A percentile compares a stretch with the other conserved stretches of the same genome.
Evolutionary conservation across 2,113 vertebrate genomes (phyloP).

Genomic region (Rana temporaria): DNA sequence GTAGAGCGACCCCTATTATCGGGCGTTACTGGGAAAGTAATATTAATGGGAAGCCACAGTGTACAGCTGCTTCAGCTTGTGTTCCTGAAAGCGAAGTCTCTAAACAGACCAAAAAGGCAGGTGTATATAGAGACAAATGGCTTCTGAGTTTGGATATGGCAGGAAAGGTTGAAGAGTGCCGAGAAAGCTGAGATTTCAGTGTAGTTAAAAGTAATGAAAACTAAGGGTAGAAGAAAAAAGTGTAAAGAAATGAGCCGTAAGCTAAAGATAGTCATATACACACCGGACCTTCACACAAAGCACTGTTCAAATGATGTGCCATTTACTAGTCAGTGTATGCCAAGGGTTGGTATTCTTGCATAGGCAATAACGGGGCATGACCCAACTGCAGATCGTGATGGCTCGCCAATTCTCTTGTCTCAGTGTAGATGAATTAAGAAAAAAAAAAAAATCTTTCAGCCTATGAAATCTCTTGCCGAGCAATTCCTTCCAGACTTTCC

Average conservation of each 20-base stretch:
- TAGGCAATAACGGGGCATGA: too few species aligned
- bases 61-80: constrained; percentile 16
- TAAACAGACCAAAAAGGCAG: not conserved
- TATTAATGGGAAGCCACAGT: constrained; percentile 7
- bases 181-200: not conserved
- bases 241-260: not conserved
- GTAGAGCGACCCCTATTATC: constrained; percentile 27
- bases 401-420: too few species aligned
- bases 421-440: too few species aligned
- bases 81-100: not conserved
- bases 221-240: not conserved
- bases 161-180: not conserved
- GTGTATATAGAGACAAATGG: constrained; percentile 32
- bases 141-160: not conserved
- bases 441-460: too few species aligned
- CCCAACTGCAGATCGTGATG: too few species aligned
- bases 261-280: not conserved
- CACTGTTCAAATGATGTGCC: too few species aligned
- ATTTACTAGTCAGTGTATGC: too few species aligned
- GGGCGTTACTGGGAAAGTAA: not conserved
- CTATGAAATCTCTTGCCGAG: too few species aligned
- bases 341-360: too few species aligned
- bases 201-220: not conserved
- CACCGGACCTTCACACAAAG: too few species aligned
- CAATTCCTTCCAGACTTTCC: too few species aligned